A percentile compares a stretch with the other conserved stretches of the same genome.
phyloP scores from a whole-genome alignment of 2,113 vertebrate species.

The Xyliphius kryptos region DNA sequence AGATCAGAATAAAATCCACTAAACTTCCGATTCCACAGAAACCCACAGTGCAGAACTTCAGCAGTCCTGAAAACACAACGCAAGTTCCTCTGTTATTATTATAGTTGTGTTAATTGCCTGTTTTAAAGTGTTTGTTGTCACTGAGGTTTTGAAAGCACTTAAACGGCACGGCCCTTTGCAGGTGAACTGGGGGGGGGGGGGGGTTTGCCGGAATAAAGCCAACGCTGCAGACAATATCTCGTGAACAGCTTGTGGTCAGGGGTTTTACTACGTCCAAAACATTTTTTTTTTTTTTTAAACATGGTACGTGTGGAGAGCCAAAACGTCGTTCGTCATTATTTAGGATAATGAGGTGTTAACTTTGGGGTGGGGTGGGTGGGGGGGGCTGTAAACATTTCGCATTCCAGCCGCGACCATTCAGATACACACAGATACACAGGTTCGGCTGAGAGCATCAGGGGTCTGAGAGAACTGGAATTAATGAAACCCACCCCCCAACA shows the following conservation, averaged over 20 bases:
- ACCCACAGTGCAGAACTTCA: conserved; percentile 97
- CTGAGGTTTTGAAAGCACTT: too few species aligned
- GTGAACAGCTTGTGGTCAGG: conserved; percentile 16
- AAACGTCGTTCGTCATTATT: too few species aligned
- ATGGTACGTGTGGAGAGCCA: too few species aligned
- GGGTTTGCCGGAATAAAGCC: conserved; percentile 7
- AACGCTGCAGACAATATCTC: not conserved
- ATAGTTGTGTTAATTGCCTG: not conserved
- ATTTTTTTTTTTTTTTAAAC: conserved; percentile 3
- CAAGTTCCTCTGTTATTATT: not conserved
- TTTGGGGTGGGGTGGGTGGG: too few species aligned
- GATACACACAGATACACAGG: conserved; percentile 10
- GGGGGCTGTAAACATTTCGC: conserved; percentile 18
- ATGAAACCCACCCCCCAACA: conserved; percentile 35
- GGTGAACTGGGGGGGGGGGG: conserved; percentile 1
- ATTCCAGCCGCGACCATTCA: conserved; percentile 19
- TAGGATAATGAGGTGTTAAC: too few species aligned
- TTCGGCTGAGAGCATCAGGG: conserved; percentile 23
- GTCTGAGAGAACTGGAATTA: conserved; percentile 34
- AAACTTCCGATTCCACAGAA: conserved; percentile 97
- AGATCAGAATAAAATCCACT: conserved; percentile 94
- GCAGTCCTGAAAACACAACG: conserved; percentile 71
- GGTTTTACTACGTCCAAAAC: conserved; percentile 8
- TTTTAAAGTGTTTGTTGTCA: too few species aligned
- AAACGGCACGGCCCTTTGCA: conserved; percentile 23